Conservation (phyloP, 2,113 vertebrate genomes). For the Mastomys natalensis region DNA sequence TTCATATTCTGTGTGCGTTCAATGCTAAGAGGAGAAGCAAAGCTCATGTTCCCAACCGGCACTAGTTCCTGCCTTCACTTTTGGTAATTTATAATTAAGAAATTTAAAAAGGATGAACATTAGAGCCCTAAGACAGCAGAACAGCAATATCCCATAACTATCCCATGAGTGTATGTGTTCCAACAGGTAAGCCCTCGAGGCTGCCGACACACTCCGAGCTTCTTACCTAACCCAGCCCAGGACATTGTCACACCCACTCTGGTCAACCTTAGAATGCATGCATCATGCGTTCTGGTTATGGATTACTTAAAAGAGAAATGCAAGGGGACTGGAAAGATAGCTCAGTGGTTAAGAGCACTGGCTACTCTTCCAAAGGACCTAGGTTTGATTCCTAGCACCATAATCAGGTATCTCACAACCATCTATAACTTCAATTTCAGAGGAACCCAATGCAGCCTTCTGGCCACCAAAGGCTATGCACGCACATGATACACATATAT, state of each 20-base stretch:
- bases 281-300: background rate
- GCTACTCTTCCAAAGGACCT: background rate
- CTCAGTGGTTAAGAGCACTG: background rate
- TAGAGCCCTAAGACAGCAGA: background rate
- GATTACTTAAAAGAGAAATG: background rate
- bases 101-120: too few species aligned
- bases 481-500: background rate
- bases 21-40: rapidly evolving
- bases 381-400: background rate
- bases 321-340: background rate
- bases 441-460: background rate
- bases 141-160: background rate
- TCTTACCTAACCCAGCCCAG: background rate
- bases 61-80: background rate
- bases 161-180: background rate
- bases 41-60: background rate
- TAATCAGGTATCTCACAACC: background rate
- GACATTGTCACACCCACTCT: background rate
- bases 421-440: background rate
- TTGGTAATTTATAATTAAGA: background rate
- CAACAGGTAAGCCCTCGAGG: rapidly evolving
- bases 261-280: background rate
- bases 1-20: background rate
- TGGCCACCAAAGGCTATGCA: background rate
- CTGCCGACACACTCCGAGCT: background rate